Evolutionary conservation across 2,797 vertebrate species (phyloP), one percentile per base, ranked within the genome.

Genomic region (Scolopax bukidnonensis): DNA sequence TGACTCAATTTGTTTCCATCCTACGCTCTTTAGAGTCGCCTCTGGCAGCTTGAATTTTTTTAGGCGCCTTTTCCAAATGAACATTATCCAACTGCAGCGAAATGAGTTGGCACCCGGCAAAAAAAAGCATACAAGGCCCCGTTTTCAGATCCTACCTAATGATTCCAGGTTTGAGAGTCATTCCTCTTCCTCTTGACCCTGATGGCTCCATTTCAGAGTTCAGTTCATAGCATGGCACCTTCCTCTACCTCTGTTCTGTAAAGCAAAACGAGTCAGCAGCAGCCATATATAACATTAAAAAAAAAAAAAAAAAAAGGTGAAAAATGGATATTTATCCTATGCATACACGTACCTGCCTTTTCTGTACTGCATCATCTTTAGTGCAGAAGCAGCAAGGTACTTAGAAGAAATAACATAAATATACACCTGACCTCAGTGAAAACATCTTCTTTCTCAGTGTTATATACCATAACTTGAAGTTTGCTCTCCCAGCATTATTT

Each of bases 401-500:
- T 95, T 94, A 74, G 84, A 95, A 95, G 94, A 95, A 98, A 97
- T 94, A 91, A 97, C 40, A 77, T 28, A 90, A 93, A 84, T 51
- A 69, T 70, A 94, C 63, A 92, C 95, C 76, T 97, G 97, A 97
- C 94, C 89, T 84, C 80, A 87, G 83, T n/a, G 61, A 96, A 97
- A 97, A 95, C 94, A 93, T 96, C 91, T 80, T 90, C 93, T 91
- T 96, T 96, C 87, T 94, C 73, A 69, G 65, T 77, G 79, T 74
- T 97, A 93, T 94, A 95, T 50, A 97, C 81, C 8, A 4, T 69
- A 93, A 97, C 96, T 97, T 97, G 95, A 97, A 97, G 98, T 98
- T 98, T 98, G 93, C 96, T 98, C 97, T 98, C 96, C 97, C 96
- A 97, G 97, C 95, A 97, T 98, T 98, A 98, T 98, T 98, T 98